A percentile compares a stretch with the other conserved stretches of the same genome.
phyloP scores from a whole-genome alignment of 2,888 invertebrate genomes.

The Pheosia gnoma region DNA sequence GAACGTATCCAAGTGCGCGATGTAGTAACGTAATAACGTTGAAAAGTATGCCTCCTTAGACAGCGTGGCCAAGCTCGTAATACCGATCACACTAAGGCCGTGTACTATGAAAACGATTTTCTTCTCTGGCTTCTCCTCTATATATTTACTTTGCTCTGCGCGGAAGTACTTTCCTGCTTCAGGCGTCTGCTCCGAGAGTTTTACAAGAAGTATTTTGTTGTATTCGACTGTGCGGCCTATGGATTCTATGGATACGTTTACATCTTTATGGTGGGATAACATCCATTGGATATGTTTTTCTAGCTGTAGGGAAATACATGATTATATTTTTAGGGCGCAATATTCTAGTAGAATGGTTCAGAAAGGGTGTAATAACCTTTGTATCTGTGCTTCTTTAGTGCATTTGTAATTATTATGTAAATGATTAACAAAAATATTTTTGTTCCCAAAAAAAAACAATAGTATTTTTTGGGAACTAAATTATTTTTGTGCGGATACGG shows the following conservation, averaged over 20 bases:
- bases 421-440: no score
- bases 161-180: conserved; percentile 40
- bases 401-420: no score
- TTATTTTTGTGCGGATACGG: no score
- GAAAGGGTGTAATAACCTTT: no score
- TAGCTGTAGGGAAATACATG: conserved; percentile 42
- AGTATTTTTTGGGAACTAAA: no score
- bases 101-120: conserved; percentile 74
- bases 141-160: conserved; percentile 54
- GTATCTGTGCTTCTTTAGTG: no score
- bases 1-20: conserved; percentile 63
- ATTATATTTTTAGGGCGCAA: not conserved
- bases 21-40: conserved; percentile 54
- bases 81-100: conserved; percentile 61
- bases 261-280: conserved; percentile 36
- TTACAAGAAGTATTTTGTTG: conserved; percentile 63
- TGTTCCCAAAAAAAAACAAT: no score
- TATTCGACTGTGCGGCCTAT: conserved; percentile 63
- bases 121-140: conserved; percentile 59
- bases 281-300: conserved; percentile 42
- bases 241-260: conserved; percentile 51
- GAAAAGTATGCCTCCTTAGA: conserved; percentile 23
- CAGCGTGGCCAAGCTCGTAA: conserved; percentile 40
- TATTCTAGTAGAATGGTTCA: no score
- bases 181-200: conserved; percentile 40